Conservation (phyloP, 2,797 vertebrate genomes). For the Semaprochilodus insignis region DNA sequence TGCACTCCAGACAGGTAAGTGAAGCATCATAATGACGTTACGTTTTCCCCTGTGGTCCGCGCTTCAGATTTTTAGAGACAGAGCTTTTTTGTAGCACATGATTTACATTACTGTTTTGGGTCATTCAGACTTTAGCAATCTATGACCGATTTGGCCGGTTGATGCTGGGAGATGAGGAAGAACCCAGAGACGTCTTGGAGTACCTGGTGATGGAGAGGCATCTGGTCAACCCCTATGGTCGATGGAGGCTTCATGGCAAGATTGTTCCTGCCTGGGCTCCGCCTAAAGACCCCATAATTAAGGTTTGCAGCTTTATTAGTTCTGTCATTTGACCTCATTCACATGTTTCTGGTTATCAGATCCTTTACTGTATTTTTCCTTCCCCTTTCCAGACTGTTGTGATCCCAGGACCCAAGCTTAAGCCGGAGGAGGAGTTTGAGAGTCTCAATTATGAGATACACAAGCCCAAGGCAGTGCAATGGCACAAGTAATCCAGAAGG, state of each 20-base stretch:
- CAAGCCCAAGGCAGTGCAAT: slow-evolving; percentile 72
- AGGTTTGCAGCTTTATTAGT: slow-evolving; percentile 74
- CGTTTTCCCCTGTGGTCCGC: not conserved
- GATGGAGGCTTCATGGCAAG: slow-evolving; percentile 93
- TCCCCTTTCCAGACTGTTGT: slow-evolving; percentile 84
- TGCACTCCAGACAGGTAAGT: slow-evolving; percentile 91
- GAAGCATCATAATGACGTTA: not conserved
- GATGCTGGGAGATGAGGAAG: slow-evolving; percentile 89
- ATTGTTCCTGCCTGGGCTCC: slow-evolving; percentile 93
- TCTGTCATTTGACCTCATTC: not conserved
- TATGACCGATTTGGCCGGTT: slow-evolving; percentile 94
- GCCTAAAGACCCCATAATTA: slow-evolving; percentile 87
- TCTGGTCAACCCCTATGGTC: slow-evolving; percentile 86
- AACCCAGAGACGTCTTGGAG: slow-evolving; percentile 89
- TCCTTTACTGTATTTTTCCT: not conserved
- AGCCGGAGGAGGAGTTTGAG: slow-evolving; percentile 81
- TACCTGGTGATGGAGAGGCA: slow-evolving; percentile 93
- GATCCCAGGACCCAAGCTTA: slow-evolving; percentile 84
- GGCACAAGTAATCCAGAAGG: slow-evolving; percentile 68
- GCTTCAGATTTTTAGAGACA: not conserved
- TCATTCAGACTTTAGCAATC: slow-evolving; percentile 85
- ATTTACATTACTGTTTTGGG: not conserved
- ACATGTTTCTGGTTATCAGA: no score
- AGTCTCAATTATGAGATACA: slow-evolving; percentile 68
- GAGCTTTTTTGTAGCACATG: not conserved